These are phyloP conservation scores for Ptilodon capucinus DNA, from an alignment of 2,888 invertebrate species.

Conservation along the genomic window DNA sequence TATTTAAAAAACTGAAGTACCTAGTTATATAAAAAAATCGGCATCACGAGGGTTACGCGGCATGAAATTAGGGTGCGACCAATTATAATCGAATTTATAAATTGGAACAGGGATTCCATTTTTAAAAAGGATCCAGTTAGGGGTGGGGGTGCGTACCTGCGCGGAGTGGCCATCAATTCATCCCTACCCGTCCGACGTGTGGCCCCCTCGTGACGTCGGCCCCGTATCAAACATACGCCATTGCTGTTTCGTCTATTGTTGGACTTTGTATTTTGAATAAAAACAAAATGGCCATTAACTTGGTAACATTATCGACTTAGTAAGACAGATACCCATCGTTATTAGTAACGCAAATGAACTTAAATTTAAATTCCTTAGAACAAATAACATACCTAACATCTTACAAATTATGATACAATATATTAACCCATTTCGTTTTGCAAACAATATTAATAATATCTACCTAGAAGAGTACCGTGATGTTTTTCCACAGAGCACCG, in stretches of 20 bases:
- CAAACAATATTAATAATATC: constrained; percentile 61
- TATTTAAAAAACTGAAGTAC: not conserved
- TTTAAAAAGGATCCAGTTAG: constrained; percentile 49
- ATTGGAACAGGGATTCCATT: constrained; percentile 40
- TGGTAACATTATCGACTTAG: too few relatives aligned
- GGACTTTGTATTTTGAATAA: constrained; percentile 3
- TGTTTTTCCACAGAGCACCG: constrained; percentile 59
- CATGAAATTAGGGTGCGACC: constrained; percentile 8
- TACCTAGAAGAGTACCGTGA: constrained; percentile 53
- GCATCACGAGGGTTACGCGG: not conserved
- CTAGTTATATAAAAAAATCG: not conserved
- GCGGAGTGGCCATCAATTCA: constrained; percentile 65
- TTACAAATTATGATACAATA: constrained; percentile 31
- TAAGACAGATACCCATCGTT: too few relatives aligned
- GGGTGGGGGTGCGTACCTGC: constrained; percentile 61
- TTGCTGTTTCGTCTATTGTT: constrained; percentile 52
- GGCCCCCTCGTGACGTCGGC: constrained; percentile 54
- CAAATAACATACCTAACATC: too few relatives aligned
- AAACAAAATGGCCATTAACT: too few relatives aligned
- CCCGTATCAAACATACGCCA: constrained; percentile 47
- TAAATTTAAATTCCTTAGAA: too few relatives aligned
- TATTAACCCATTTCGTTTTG: constrained; percentile 46
- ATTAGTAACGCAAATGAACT: too few relatives aligned
- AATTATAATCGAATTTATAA: constrained; percentile 32
- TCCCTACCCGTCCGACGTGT: constrained; percentile 58